phyloP scores from a whole-genome alignment of 2,888 invertebrate genomes.

The Drosophila kuntzei region DNA sequence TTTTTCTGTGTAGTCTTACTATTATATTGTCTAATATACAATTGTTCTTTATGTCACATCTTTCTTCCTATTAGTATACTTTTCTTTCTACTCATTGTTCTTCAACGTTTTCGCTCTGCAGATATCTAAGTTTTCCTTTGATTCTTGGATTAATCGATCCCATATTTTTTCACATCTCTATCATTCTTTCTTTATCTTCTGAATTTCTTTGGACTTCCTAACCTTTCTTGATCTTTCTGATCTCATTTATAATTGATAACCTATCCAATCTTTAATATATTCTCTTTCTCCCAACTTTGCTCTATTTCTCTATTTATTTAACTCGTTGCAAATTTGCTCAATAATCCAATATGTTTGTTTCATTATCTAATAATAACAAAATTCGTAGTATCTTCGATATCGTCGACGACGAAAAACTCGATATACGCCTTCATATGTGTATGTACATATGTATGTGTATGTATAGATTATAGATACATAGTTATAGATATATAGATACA shows the following conservation, averaged over 20 bases:
- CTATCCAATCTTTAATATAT: too few relatives aligned
- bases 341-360: slow-evolving; percentile 29
- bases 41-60: too few relatives aligned
- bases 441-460: slow-evolving; percentile 3
- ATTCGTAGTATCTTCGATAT: slow-evolving; percentile 21
- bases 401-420: slow-evolving; percentile 21
- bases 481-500: background rate
- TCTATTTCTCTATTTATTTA: background rate
- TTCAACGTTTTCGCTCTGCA: background rate
- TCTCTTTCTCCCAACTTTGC: background rate
- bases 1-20: too few relatives aligned
- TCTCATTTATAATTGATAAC: too few relatives aligned
- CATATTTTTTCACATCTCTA: background rate
- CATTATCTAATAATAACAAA: slow-evolving; percentile 48
- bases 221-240: background rate
- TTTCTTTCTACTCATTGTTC: background rate
- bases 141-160: background rate
- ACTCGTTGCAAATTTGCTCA: slow-evolving; percentile 11
- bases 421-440: slow-evolving; percentile 12
- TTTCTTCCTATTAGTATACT: background rate
- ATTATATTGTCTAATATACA: too few relatives aligned
- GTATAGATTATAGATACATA: slow-evolving; percentile 5
- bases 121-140: background rate
- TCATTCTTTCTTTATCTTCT: background rate
- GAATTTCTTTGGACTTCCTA: too few relatives aligned